Percentiles rank a stretch among this genome's conserved stretches.
Conservation (phyloP, 2,797 vertebrate genomes). For the Scleropages formosus region DNA sequence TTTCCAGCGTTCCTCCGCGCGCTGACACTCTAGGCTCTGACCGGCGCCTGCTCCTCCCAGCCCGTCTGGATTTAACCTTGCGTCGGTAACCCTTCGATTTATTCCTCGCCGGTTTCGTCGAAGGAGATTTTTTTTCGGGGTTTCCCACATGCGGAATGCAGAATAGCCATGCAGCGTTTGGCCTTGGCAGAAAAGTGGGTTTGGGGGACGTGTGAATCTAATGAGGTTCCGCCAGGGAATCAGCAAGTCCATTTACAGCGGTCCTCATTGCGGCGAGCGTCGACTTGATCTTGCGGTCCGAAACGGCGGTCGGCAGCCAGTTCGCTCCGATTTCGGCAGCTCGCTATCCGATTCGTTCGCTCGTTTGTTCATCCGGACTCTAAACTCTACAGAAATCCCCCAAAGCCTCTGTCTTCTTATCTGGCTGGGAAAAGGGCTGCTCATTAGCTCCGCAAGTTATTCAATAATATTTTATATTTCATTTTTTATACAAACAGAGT, state of each 20-base stretch:
- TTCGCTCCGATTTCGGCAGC: constrained; percentile 22
- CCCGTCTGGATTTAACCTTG: not conserved
- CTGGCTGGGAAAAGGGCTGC: constrained; percentile 36
- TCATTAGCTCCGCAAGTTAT: constrained; percentile 42
- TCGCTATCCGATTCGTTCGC: constrained; percentile 31
- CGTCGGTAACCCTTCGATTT: not conserved
- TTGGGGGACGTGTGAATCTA: not conserved
- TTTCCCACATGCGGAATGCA: not conserved
- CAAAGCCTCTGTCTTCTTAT: constrained; percentile 33
- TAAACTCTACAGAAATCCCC: constrained; percentile 35
- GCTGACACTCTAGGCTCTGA: constrained; percentile 34
- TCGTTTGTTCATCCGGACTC: constrained; percentile 38
- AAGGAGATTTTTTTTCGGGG: not conserved
- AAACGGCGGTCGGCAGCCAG: not conserved
- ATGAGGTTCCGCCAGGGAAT: not conserved
- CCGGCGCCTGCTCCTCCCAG: constrained; percentile 40
- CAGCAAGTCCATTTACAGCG: not conserved
- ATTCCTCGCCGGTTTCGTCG: not conserved
- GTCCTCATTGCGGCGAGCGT: not conserved
- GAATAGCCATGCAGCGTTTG: not conserved
- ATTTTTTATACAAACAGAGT: constrained; percentile 3
- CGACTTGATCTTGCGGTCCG: not conserved
- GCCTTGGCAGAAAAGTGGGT: not conserved
- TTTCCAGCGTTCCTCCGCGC: constrained; percentile 33
- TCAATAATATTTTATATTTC: constrained; percentile 38